These are phyloP conservation scores for Hyperoodon ampullatus DNA, from an alignment of 2,113 vertebrate genomes.

Conservation along the genomic window DNA sequence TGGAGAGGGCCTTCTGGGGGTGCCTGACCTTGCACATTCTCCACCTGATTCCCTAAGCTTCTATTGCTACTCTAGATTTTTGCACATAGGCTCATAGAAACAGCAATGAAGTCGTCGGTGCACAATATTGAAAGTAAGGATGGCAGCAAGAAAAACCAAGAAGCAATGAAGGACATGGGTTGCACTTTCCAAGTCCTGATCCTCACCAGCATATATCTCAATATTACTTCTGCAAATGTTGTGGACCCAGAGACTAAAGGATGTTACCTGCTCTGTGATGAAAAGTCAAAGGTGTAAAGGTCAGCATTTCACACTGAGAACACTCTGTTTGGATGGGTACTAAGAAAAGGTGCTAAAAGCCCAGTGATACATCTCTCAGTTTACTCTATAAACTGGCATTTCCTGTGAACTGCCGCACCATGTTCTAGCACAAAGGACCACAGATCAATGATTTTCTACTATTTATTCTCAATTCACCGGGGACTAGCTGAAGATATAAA, in stretches of 20 bases:
- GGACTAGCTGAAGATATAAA: not conserved
- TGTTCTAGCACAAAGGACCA: not conserved
- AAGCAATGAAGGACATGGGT: not conserved
- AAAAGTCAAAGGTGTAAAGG: constrained; percentile 5
- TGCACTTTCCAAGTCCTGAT: not conserved
- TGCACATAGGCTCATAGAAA: not conserved
- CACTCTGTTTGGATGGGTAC: not conserved
- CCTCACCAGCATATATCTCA: not conserved
- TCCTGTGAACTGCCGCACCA: not conserved
- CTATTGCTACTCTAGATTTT: not conserved
- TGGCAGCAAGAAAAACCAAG: not conserved
- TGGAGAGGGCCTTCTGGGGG: not conserved
- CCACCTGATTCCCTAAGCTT: not conserved
- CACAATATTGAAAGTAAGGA: not conserved
- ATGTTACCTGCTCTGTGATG: not conserved
- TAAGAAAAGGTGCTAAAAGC: not conserved
- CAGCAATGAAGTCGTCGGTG: not conserved
- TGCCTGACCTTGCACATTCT: not conserved
- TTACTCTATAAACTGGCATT: not conserved
- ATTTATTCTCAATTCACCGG: not conserved
- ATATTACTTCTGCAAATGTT: not conserved
- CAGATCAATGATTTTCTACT: not conserved
- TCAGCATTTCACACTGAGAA: constrained; percentile 12
- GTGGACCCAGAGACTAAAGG: not conserved
- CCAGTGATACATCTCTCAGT: not conserved